phyloP scores from a whole-genome alignment of 2,797 vertebrate species.

The Alauda arvensis region DNA sequence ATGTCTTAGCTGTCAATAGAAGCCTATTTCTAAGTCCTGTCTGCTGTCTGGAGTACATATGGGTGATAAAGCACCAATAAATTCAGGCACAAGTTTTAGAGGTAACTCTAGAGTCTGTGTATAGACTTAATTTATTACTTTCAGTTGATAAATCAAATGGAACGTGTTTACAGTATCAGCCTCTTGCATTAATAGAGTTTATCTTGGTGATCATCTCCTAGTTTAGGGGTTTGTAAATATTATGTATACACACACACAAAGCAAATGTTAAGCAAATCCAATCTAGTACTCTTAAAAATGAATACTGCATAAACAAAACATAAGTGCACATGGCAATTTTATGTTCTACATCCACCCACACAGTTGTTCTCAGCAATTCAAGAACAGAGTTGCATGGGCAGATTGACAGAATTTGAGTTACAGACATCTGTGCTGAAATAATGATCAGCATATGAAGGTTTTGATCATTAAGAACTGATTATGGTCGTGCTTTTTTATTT shows the following conservation, averaged over 20 bases:
- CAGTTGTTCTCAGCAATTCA: slow-evolving; percentile 71
- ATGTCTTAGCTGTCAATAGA: background rate
- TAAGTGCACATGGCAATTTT: slow-evolving; percentile 68
- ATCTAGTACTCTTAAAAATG: slow-evolving; percentile 62
- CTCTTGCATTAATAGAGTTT: slow-evolving; percentile 11
- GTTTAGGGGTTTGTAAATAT: slow-evolving; percentile 12
- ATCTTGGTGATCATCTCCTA: background rate
- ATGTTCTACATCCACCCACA: slow-evolving; percentile 74
- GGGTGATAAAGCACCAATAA: background rate
- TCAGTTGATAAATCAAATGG: background rate
- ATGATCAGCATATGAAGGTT: slow-evolving; percentile 39
- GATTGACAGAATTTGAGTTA: slow-evolving; percentile 59
- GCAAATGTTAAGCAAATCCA: slow-evolving; percentile 56
- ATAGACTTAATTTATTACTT: slow-evolving; percentile 17
- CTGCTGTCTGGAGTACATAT: background rate
- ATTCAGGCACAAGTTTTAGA: background rate
- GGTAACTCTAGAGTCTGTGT: background rate
- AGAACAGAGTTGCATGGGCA: slow-evolving; percentile 68
- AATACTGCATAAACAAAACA: slow-evolving; percentile 72
- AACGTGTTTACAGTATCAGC: background rate
- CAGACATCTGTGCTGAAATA: slow-evolving; percentile 68
- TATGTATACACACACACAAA: background rate
- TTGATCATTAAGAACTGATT: slow-evolving; percentile 28
- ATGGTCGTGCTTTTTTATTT: slow-evolving; percentile 15
- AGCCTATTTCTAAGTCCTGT: background rate